phyloP scores from a whole-genome alignment of 2,797 vertebrate species.

The Cyclopterus lumpus region DNA sequence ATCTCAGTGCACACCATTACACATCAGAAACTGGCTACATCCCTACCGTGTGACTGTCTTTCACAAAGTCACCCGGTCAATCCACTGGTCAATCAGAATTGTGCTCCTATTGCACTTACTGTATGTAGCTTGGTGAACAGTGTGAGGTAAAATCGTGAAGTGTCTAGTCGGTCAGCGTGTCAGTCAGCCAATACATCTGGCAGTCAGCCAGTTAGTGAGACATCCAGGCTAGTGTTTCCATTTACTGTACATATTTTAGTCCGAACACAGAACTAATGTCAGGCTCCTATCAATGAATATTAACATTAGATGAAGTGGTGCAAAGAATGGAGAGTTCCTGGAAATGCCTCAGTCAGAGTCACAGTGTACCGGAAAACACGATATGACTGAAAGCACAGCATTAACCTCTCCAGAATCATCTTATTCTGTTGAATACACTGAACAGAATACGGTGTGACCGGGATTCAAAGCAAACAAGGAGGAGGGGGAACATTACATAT shows the following conservation, averaged over 20 bases:
- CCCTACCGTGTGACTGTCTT: constrained; percentile 22
- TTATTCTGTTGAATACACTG: constrained; percentile 27
- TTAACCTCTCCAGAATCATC: constrained; percentile 8
- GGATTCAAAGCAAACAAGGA: background rate
- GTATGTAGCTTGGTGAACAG: constrained; percentile 40
- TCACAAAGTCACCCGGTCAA: constrained; percentile 30
- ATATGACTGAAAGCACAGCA: constrained; percentile 32
- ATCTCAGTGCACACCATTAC: constrained; percentile 1
- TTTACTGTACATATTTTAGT: constrained; percentile 55
- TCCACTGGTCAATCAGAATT: constrained; percentile 24
- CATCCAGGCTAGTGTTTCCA: constrained; percentile 67
- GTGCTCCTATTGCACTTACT: constrained; percentile 40
- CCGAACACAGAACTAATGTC: constrained; percentile 54
- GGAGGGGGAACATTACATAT: background rate
- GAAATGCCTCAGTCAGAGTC: constrained; percentile 28
- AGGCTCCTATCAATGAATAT: constrained; percentile 53
- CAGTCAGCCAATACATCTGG: constrained; percentile 43
- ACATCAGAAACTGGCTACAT: constrained; percentile 4
- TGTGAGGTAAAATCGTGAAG: constrained; percentile 43
- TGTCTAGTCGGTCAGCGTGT: constrained; percentile 47
- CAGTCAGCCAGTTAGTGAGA: constrained; percentile 41
- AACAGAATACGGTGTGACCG: constrained; percentile 5
- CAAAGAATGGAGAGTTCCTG: constrained; percentile 2
- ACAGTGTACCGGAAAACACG: constrained; percentile 13
- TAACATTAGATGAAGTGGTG: constrained; percentile 35